These are phyloP conservation scores for Glaucidium brasilianum DNA, from an alignment of 2,113 vertebrate genomes.

Conservation along the genomic window DNA sequence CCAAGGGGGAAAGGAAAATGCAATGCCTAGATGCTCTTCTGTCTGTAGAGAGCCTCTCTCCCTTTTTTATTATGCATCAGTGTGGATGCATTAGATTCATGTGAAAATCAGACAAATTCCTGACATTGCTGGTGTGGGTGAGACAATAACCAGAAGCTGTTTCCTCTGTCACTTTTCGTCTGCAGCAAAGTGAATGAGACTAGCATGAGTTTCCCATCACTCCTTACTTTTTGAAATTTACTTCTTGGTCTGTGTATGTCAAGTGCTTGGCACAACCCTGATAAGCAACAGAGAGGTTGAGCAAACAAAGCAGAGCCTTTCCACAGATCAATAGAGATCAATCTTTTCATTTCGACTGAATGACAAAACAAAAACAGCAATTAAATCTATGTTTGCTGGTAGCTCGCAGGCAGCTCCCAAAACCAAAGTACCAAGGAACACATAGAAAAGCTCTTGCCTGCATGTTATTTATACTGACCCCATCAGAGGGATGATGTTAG, in stretches of 20 bases:
- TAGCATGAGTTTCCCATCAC: background rate
- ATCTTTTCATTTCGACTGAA: background rate
- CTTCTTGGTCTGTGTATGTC: background rate
- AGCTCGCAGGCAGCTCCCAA: background rate
- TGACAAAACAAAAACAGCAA: slow-evolving; percentile 11
- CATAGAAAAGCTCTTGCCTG: background rate
- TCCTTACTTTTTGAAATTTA: slow-evolving; percentile 12
- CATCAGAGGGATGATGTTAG: background rate
- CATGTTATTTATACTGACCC: background rate
- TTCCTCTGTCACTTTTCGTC: background rate
- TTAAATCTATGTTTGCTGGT: background rate
- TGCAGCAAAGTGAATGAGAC: background rate
- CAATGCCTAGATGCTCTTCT: background rate
- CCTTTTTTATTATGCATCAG: background rate
- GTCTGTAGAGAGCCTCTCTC: background rate
- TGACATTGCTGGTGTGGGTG: background rate
- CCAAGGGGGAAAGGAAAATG: background rate
- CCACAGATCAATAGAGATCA: slow-evolving; percentile 10
- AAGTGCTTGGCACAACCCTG: background rate
- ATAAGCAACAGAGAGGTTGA: background rate
- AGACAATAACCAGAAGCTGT: slow-evolving; percentile 3
- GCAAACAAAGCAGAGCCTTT: background rate
- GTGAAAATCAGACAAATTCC: slow-evolving; percentile 3
- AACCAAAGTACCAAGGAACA: background rate
- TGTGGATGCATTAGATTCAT: background rate